Conservation (phyloP, 2,888 invertebrate genomes). For the Thysanoteuthis rhombus region DNA sequence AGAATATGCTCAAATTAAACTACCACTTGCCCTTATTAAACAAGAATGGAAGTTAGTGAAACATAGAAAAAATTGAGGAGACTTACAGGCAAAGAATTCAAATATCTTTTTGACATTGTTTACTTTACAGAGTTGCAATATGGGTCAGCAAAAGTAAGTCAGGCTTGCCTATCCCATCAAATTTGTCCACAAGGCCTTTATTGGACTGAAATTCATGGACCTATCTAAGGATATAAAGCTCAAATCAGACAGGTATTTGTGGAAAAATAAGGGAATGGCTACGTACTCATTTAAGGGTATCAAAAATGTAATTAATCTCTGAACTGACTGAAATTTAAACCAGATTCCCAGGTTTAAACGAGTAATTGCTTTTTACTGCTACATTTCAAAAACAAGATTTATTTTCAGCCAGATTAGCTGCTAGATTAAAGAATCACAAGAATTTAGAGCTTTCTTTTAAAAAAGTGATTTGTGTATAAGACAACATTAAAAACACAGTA, state of each 20-base stretch:
- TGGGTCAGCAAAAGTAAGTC: not conserved
- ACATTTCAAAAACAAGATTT: not conserved
- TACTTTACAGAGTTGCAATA: not conserved
- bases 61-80: not conserved
- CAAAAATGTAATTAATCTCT: not conserved
- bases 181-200: not conserved
- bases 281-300: not conserved
- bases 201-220: not conserved
- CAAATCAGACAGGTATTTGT: not conserved
- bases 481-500: not conserved
- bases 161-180: not conserved
- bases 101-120: not conserved
- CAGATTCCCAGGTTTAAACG: not conserved
- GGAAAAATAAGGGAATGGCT: not conserved
- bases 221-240: conserved; percentile 12
- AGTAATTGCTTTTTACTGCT: not conserved
- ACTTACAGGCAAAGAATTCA: not conserved
- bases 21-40: not conserved
- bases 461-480: not conserved
- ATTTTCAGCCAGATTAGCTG: not conserved
- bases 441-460: not conserved
- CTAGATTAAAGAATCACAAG: not conserved
- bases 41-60: not conserved
- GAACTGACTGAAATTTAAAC: not conserved
- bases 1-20: not conserved